Base-by-base conservation (phyloP, 30 jellyfish, hydroid and myxozoan species). In the Clytia hemisphaerica region DNA sequence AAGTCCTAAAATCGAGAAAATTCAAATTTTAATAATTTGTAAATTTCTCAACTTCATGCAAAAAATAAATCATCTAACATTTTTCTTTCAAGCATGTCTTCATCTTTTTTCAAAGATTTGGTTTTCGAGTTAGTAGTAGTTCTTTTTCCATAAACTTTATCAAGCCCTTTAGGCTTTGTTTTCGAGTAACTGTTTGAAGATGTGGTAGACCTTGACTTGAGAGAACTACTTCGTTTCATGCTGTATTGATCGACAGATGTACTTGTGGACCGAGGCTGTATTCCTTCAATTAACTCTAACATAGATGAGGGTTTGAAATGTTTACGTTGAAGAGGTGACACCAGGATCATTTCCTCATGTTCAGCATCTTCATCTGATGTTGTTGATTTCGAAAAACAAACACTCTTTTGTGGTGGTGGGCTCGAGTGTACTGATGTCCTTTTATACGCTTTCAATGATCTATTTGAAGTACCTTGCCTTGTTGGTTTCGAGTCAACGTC, bases 221-320 rank as follows among this genome's bases (percentile, higher is more conserved):
- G 44, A 6, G 16, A 21, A 9, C 30, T 57, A 44, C 53, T 57
- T 21, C 30, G 25, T 6, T 57, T 37, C 6, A 57, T 10, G 16
- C 70, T 57, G 53, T 7, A 44, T 57, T 57, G 70, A 57, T 57
- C 70, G 30, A 57, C 16, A 6, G 70, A 57, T 21, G 70, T 57
- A 57, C 70, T 57, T 1, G 70, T 57, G 7, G 70, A 57, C 12
- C 70, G 26, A 6, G 70, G 70, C 16, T 57, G 70, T 32, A 57
- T 21, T 57, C 70, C 70, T 31, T 57, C 70, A 21, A 31, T 44
- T 57, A 57, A 31, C 25, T 57, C 44, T 7, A 57, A n/a, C 70
- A 57, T 57, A 57, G 70, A 57, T 3, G 70, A 57, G 6, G 70
- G 70, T 32, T 57, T 28, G 16, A 7, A 57, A 33, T 57, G 70